Conservation (phyloP, 2,797 vertebrate genomes). For the Myotis findleyi region DNA sequence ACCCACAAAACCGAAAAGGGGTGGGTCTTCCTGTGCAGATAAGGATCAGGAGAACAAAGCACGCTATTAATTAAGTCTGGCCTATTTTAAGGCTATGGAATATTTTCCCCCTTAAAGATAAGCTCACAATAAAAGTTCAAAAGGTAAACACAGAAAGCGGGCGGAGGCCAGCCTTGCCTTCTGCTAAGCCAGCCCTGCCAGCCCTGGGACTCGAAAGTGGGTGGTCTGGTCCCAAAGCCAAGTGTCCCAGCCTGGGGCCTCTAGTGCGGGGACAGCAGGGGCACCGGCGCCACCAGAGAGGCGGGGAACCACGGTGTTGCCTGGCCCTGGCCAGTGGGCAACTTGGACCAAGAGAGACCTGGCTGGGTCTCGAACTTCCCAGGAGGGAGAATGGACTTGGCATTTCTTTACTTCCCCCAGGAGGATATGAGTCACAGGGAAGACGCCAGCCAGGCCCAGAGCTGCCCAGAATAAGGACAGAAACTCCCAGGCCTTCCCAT, state of each 20-base stretch:
- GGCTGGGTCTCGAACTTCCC: conserved; percentile 13
- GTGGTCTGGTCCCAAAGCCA: conserved; percentile 56
- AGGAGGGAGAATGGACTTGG: not conserved
- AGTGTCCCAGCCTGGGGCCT: not conserved
- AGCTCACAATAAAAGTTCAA: conserved; percentile 76
- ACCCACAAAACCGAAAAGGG: conserved; percentile 61
- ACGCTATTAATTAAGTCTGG: conserved; percentile 72
- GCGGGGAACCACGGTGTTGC: not conserved
- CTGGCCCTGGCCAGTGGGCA: not conserved
- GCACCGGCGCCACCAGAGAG: not conserved
- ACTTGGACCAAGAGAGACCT: not conserved
- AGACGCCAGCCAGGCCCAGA: not conserved
- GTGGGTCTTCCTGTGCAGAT: conserved; percentile 77
- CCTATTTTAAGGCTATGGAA: conserved; percentile 79
- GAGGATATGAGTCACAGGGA: conserved; percentile 68
- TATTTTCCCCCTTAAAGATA: conserved; percentile 67
- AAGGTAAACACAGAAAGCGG: conserved; percentile 66
- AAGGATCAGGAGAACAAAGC: conserved; percentile 77
- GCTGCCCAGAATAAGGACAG: not conserved
- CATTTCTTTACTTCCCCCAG: not conserved
- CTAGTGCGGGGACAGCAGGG: not conserved
- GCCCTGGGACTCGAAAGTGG: not conserved
- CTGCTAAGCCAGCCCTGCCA: not conserved
- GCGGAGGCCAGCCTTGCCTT: not conserved
- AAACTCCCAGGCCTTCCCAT: not conserved